A percentile compares a stretch with the other conserved stretches of the same genome.
Evolutionary conservation across 1,140 invertebrate genomes (phyloP).

Genomic region (Bradynema listronoti): DNA sequence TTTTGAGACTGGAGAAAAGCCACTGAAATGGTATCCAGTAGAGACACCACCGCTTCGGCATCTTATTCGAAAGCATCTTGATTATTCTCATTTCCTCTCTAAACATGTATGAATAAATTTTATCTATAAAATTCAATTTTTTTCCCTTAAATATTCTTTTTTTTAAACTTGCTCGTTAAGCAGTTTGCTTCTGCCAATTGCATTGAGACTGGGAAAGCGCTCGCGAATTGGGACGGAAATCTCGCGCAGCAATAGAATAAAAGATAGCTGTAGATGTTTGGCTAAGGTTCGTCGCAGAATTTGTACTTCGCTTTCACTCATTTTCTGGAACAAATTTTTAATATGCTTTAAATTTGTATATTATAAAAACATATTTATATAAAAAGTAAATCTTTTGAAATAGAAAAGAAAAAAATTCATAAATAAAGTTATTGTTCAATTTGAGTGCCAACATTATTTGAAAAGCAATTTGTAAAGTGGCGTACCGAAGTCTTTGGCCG

Average conservation of each 20-base stretch:
- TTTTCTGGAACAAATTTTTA: too few species aligned
- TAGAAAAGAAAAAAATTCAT: too few species aligned
- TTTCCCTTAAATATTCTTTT: conserved; percentile 1
- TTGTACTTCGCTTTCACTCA: too few species aligned
- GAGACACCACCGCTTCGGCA: neutral
- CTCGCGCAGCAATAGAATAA: neutral
- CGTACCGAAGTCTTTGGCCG: neutral
- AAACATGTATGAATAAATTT: neutral
- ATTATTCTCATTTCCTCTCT: neutral
- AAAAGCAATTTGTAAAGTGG: neutral
- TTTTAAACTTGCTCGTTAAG: too few species aligned
- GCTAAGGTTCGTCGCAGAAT: neutral
- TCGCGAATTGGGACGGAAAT: neutral
- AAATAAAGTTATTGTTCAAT: too few species aligned
- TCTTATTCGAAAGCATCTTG: neutral
- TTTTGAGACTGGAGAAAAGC: neutral
- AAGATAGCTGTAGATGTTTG: neutral
- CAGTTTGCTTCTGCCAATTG: too few species aligned
- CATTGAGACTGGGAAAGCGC: conserved; percentile 3
- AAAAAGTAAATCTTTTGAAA: neutral
- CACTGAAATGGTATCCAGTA: conserved; percentile 3
- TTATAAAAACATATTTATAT: neutral
- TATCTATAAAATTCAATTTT: neutral
- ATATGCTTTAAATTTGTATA: neutral
- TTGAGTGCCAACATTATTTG: too few species aligned